Evolutionary conservation across 1,140 invertebrate genomes (phyloP).

Genomic region (Hyposmocoma kahamanoa): DNA sequence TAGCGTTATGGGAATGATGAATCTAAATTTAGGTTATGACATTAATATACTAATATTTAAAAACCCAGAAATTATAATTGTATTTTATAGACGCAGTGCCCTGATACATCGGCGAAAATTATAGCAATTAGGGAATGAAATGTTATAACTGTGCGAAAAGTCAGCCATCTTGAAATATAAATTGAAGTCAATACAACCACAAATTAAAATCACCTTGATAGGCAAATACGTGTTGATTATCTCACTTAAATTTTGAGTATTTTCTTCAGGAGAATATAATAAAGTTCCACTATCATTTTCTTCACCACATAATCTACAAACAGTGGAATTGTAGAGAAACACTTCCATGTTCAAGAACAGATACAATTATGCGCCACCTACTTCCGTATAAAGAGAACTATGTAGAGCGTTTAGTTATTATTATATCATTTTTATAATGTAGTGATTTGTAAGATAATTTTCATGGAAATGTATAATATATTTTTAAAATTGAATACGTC

Average conservation of each 20-base stretch:
- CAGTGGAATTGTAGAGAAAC: conserved; percentile 77
- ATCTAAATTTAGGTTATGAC: too few species aligned
- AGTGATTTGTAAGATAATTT: too few species aligned
- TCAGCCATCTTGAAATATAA: conserved; percentile 52
- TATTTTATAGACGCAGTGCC: too few species aligned
- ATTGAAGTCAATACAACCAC: conserved; percentile 79
- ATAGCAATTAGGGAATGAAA: conserved; percentile 40
- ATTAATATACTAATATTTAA: too few species aligned
- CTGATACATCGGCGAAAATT: too few species aligned
- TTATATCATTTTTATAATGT: too few species aligned
- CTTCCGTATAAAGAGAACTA: conserved; percentile 36
- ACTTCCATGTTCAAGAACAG: conserved; percentile 51
- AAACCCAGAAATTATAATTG: too few species aligned
- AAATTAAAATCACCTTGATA: conserved; percentile 77
- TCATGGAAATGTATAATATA: too few species aligned
- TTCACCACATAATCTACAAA: conserved; percentile 83
- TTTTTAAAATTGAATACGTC: too few species aligned
- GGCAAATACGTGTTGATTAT: conserved; percentile 83
- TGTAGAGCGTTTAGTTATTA: too few species aligned
- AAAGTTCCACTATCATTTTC: conserved; percentile 80
- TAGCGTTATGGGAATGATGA: too few species aligned
- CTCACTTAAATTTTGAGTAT: conserved; percentile 76
- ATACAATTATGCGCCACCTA: conserved; percentile 44
- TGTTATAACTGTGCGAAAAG: conserved; percentile 26
- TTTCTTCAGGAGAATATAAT: conserved; percentile 75